Evolutionary conservation across 2,797 vertebrate species (phyloP).

Genomic region (Myripristis murdjan): DNA sequence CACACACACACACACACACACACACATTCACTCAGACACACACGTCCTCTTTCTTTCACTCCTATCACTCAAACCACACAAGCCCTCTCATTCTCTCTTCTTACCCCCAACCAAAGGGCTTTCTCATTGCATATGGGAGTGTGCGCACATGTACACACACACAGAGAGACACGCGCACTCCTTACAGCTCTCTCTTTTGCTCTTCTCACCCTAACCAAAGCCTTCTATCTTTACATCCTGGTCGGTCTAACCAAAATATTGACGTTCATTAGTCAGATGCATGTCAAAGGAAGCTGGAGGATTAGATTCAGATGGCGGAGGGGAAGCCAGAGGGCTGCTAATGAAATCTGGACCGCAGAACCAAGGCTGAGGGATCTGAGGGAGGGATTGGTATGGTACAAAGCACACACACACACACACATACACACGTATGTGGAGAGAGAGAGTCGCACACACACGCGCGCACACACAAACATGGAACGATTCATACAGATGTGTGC

Average conservation of each 20-base stretch:
- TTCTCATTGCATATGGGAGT: neutral
- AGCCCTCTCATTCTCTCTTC: too few relatives aligned
- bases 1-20: slow-evolving; percentile 1
- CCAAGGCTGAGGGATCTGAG: slow-evolving; percentile 68
- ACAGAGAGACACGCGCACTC: neutral
- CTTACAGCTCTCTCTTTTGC: slow-evolving; percentile 31
- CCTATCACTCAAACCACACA: too few relatives aligned
- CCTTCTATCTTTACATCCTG: slow-evolving; percentile 55
- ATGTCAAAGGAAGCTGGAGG: slow-evolving; percentile 81
- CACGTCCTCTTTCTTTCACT: slow-evolving; percentile 12
- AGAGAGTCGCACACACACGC: neutral
- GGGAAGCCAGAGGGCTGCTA: slow-evolving; percentile 71
- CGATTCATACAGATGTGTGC: slow-evolving; percentile 11
- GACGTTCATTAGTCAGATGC: slow-evolving; percentile 82
- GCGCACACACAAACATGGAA: slow-evolving; percentile 24
- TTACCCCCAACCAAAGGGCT: too few relatives aligned
- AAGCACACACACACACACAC: slow-evolving; percentile 21
- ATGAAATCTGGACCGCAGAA: slow-evolving; percentile 80
- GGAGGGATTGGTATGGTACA: slow-evolving; percentile 60
- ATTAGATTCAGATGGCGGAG: slow-evolving; percentile 83
- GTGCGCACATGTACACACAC: neutral
- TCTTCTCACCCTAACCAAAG: slow-evolving; percentile 38
- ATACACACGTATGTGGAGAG: slow-evolving; percentile 1
- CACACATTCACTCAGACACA: neutral
- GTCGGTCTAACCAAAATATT: slow-evolving; percentile 80